phyloP scores from a whole-genome alignment of 1,140 invertebrate genomes.

The Bombus sibiricus region DNA sequence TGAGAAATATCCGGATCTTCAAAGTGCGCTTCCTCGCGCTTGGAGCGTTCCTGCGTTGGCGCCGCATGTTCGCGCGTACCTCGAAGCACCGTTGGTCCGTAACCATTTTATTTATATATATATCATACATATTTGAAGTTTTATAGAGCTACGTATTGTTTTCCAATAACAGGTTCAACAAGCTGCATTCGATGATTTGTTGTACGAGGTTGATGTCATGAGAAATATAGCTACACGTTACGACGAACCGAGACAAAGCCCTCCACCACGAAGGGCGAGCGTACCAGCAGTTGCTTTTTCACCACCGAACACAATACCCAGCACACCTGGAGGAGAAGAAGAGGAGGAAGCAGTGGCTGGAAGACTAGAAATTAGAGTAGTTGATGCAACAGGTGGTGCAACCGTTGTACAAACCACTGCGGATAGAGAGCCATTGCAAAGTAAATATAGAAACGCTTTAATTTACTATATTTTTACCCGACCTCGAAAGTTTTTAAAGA shows the following conservation, averaged over 20 bases:
- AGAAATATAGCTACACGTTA: constrained; percentile 87
- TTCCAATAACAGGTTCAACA: constrained; percentile 86
- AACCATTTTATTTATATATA: not conserved
- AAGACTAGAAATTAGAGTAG: constrained; percentile 91
- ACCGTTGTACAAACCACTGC: constrained; percentile 81
- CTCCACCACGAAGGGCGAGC: constrained; percentile 72
- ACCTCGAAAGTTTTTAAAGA: not conserved
- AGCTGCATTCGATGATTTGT: constrained; percentile 91
- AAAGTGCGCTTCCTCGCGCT: constrained; percentile 87
- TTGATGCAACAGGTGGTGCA: constrained; percentile 82
- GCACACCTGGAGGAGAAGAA: constrained; percentile 74
- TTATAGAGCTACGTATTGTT: not conserved
- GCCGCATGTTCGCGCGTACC: constrained; percentile 80
- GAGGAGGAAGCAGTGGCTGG: constrained; percentile 87
- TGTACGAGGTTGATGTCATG: constrained; percentile 92
- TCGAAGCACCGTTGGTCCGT: constrained; percentile 85
- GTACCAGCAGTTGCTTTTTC: constrained; percentile 75
- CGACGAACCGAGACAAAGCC: constrained; percentile 68
- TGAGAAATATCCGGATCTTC: constrained; percentile 87
- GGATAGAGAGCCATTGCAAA: constrained; percentile 80
- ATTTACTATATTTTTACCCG: not conserved
- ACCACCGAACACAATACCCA: constrained; percentile 56
- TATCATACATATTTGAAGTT: not conserved
- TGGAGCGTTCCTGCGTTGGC: constrained; percentile 89
- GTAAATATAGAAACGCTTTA: constrained; percentile 59